These are phyloP conservation scores for Lagorchestes hirsutus DNA, from an alignment of 2,797 vertebrate genomes.

Conservation along the genomic window DNA sequence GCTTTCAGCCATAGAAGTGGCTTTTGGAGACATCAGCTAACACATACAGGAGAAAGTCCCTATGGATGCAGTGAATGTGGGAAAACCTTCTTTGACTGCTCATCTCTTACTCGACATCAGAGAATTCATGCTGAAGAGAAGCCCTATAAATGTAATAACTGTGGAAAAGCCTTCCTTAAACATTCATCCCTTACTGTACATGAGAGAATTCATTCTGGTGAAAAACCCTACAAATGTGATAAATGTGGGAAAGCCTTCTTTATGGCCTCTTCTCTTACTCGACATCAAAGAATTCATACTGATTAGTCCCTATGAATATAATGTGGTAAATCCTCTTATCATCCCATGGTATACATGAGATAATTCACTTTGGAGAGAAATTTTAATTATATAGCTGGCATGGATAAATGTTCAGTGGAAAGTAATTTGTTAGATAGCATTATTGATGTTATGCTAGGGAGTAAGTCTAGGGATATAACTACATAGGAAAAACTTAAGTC, in stretches of 20 bases:
- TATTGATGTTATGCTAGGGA: neutral
- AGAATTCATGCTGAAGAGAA: neutral
- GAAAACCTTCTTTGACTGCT: neutral
- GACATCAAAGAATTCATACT: neutral
- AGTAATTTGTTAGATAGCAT: neutral
- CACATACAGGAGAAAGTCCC: neutral
- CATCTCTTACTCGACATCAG: neutral
- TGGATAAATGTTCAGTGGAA: neutral
- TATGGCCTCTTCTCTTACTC: neutral
- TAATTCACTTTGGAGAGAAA: neutral
- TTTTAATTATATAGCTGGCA: neutral
- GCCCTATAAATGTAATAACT: neutral
- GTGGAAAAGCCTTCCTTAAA: slow-evolving; percentile 1
- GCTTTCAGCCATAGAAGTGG: neutral
- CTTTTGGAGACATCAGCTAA: neutral
- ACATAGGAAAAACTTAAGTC: neutral
- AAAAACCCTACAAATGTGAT: neutral
- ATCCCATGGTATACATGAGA: neutral
- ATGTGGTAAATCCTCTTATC: neutral
- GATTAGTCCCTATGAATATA: neutral
- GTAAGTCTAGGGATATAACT: neutral
- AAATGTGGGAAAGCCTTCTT: neutral
- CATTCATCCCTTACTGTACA: neutral
- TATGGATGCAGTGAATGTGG: neutral
- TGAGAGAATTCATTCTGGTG: neutral